Conservation (phyloP, 2,797 vertebrate genomes). For the Macropus fuliginosus region DNA sequence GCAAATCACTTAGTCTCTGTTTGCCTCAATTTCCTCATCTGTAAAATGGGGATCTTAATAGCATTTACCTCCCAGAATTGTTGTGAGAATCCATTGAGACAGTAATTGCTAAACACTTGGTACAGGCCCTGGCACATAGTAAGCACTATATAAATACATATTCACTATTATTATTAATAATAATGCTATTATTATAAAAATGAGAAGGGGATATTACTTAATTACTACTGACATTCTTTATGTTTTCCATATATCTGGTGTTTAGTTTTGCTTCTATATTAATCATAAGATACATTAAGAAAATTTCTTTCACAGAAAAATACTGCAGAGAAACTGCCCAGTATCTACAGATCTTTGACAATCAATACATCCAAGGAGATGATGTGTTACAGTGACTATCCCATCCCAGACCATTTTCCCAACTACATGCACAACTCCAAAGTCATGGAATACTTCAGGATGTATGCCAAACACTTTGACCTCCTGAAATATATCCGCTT, state of each 20-base stretch:
- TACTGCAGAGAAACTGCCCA: slow-evolving; percentile 83
- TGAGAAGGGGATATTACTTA: neutral
- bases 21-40: neutral
- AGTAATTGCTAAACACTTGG: neutral
- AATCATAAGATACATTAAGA: slow-evolving; percentile 10
- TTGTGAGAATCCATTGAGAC: neutral
- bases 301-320: slow-evolving; percentile 81
- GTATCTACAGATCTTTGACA: slow-evolving; percentile 90
- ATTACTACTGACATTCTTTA: neutral
- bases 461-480: slow-evolving; percentile 88
- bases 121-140: neutral
- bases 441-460: slow-evolving; percentile 89
- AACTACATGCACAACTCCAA: slow-evolving; percentile 91
- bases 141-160: neutral
- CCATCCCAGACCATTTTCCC: slow-evolving; percentile 90
- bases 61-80: neutral
- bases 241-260: neutral
- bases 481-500: slow-evolving; percentile 88
- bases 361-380: slow-evolving; percentile 95
- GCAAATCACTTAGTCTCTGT: neutral
- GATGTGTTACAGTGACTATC: slow-evolving; percentile 94
- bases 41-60: neutral
- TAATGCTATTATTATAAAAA: neutral
- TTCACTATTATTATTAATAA: neutral
- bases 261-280: neutral